phyloP scores from a whole-genome alignment of 2,888 invertebrate species.

The Eucriotettix oculatus region DNA sequence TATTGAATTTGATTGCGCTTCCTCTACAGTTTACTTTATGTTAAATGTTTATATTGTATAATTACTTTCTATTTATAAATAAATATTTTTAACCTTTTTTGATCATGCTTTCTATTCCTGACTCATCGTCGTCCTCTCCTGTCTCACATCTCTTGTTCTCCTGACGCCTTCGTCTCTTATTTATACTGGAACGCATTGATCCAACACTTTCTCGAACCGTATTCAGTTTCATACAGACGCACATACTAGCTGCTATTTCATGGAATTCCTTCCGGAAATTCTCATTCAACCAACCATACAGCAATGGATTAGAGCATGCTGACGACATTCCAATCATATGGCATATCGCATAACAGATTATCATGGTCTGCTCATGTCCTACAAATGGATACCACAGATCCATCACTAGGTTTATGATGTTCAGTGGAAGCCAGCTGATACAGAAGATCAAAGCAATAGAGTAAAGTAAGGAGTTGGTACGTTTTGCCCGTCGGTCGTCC shows the following conservation, averaged over 20 bases:
- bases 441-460: slow-evolving; percentile 78
- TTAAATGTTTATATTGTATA: no score
- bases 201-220: no score
- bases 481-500: slow-evolving; percentile 54
- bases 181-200: no score
- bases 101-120: no score
- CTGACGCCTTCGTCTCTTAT: no score
- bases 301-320: slow-evolving; percentile 36
- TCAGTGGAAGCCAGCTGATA: slow-evolving; percentile 80
- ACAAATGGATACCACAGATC: slow-evolving; percentile 36
- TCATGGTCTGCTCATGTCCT: slow-evolving; percentile 28
- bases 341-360: slow-evolving; percentile 37
- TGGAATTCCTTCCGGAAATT: slow-evolving; percentile 83
- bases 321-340: slow-evolving; percentile 60
- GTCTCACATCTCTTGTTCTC: no score
- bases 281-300: slow-evolving; percentile 88
- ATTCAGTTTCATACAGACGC: no score
- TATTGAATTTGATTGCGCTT: no score
- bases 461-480: slow-evolving; percentile 74
- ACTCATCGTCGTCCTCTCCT: no score
- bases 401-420: slow-evolving; percentile 66
- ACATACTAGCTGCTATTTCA: slow-evolving; percentile 30
- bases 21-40: no score
- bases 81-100: no score
- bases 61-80: no score